Conservation (phyloP, 2,888 invertebrate species). For the Eristalinus aeneus region DNA sequence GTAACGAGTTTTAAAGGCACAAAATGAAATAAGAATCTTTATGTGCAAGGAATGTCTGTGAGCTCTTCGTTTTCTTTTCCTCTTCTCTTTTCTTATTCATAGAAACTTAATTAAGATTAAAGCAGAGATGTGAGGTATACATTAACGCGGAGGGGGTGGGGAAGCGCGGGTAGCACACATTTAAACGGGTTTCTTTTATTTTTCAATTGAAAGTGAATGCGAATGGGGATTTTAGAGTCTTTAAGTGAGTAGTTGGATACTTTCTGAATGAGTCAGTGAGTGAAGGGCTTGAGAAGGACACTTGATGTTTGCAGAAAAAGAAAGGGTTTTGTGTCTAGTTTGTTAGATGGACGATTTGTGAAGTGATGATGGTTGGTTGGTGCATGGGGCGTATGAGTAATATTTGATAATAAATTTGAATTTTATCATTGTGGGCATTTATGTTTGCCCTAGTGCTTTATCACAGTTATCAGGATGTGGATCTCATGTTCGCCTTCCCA, state of each 20-base stretch:
- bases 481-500: too few species aligned
- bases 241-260: background rate
- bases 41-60: slow-evolving; percentile 2
- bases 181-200: background rate
- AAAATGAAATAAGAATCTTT: slow-evolving; percentile 17
- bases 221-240: background rate
- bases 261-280: background rate
- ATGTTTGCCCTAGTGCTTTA: too few species aligned
- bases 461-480: too few species aligned
- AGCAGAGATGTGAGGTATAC: background rate
- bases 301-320: background rate
- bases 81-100: background rate
- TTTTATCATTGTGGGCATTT: background rate
- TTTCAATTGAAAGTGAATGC: background rate
- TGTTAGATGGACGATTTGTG: background rate
- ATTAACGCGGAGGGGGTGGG: background rate
- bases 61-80: background rate
- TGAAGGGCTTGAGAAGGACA: background rate
- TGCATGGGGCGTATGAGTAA: background rate
- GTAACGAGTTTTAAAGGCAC: slow-evolving; percentile 50
- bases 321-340: background rate
- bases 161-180: background rate
- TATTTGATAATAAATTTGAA: background rate
- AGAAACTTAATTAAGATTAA: slow-evolving; percentile 26
- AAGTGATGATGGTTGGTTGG: background rate